phyloP scores from a whole-genome alignment of 2,797 vertebrate genomes.

The Melopsittacus undulatus region DNA sequence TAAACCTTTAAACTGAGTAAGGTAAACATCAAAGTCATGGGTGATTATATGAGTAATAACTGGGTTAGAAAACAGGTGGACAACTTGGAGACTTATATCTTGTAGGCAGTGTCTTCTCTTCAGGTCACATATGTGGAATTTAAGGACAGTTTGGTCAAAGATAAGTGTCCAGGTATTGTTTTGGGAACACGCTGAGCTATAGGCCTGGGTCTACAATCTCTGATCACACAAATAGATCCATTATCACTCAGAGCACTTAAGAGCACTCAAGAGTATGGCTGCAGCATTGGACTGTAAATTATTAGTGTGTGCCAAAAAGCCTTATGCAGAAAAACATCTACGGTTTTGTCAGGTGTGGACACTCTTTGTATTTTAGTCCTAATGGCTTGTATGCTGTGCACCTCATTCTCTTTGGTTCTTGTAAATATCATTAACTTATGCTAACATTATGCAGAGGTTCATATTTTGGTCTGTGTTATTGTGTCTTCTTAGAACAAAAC shows the following conservation, averaged over 20 bases:
- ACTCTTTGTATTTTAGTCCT: background rate
- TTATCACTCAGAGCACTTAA: constrained; percentile 46
- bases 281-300: background rate
- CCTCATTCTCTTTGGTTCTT: background rate
- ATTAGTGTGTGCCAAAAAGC: constrained; percentile 27
- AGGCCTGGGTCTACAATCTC: background rate
- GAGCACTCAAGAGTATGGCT: constrained; percentile 20
- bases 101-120: background rate
- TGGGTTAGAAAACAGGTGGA: background rate
- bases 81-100: background rate
- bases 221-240: background rate
- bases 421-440: background rate
- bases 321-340: background rate
- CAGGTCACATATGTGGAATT: background rate
- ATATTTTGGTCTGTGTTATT: background rate
- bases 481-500: background rate
- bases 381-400: background rate
- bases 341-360: background rate
- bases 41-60: background rate
- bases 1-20: background rate
- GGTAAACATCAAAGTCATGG: background rate
- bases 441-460: background rate
- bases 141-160: background rate
- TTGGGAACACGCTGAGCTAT: background rate
- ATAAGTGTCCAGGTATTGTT: background rate